These are phyloP conservation scores for Chrysaora quinquecirrha DNA, from an alignment of 30 jellyfish, hydroid and myxozoan species.

Conservation along the genomic window DNA sequence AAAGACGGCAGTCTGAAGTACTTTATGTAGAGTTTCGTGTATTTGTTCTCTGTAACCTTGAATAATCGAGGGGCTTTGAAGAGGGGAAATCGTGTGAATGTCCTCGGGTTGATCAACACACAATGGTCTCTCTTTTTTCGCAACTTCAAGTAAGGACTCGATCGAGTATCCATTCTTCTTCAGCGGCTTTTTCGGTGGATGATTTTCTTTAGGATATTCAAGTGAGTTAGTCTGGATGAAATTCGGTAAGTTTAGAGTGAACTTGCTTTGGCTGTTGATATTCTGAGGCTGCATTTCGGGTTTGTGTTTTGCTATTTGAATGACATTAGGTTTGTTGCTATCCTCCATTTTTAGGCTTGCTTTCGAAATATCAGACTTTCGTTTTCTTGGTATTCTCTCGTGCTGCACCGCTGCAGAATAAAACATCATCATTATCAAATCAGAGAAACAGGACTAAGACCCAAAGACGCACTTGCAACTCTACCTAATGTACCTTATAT, in stretches of 20 bases:
- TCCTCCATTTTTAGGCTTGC: not conserved
- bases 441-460: too few relatives aligned
- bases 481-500: too few relatives aligned
- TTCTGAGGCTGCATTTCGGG: constrained; percentile 4
- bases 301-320: not conserved
- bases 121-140: constrained; percentile 64
- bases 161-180: constrained; percentile 82
- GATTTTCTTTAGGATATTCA: constrained; percentile 61
- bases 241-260: not conserved
- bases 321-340: not conserved
- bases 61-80: constrained; percentile 52
- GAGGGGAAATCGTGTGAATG: constrained; percentile 70
- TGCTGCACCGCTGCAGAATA: constrained; percentile 89
- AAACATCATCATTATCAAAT: too few relatives aligned
- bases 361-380: constrained; percentile 11
- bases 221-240: constrained; percentile 12
- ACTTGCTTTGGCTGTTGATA: not conserved
- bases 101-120: constrained; percentile 24
- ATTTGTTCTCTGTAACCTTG: constrained; percentile 48
- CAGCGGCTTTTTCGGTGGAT: constrained; percentile 65
- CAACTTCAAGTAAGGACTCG: constrained; percentile 83
- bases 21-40: constrained; percentile 50
- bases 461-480: too few relatives aligned
- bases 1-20: constrained; percentile 59
- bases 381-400: constrained; percentile 83